Evolutionary conservation across 1,140 invertebrate genomes (phyloP).

Genomic region (Arion vulgaris): DNA sequence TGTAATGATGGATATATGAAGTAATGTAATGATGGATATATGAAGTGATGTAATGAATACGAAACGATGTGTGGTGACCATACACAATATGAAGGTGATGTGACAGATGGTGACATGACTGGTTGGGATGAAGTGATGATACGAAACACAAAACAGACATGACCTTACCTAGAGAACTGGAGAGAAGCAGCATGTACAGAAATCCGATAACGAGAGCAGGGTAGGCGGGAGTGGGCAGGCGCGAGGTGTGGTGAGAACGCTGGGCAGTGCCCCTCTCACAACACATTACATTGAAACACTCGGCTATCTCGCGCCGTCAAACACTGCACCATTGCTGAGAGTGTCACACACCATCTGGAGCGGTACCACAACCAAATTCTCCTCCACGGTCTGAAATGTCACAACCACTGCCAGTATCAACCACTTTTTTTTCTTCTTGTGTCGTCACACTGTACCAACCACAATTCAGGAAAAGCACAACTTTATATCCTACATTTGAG

Average conservation of each 20-base stretch:
- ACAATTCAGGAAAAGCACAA: too few relatives aligned
- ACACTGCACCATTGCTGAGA: constrained; percentile 5
- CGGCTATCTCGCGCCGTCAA: not conserved
- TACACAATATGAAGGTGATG: not conserved
- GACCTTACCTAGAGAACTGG: not conserved
- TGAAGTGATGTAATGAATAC: not conserved
- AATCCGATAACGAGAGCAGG: not conserved
- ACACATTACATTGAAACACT: constrained; percentile 22
- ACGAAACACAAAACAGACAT: not conserved
- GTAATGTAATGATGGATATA: not conserved
- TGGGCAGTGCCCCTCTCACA: not conserved
- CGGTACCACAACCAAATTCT: not conserved
- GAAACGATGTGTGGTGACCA: not conserved
- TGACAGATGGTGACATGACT: not conserved
- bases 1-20: not conserved
- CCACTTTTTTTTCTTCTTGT: too few relatives aligned
- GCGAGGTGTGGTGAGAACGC: not conserved
- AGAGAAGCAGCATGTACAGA: not conserved
- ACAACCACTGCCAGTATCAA: not conserved
- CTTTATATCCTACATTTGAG: too few relatives aligned
- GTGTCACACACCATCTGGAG: not conserved
- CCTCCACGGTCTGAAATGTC: not conserved
- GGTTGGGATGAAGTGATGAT: not conserved
- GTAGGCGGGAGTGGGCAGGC: not conserved
- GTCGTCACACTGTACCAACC: too few relatives aligned